Evolutionary conservation across 2,888 invertebrate genomes (phyloP).

Genomic region (Odontothrips loti): DNA sequence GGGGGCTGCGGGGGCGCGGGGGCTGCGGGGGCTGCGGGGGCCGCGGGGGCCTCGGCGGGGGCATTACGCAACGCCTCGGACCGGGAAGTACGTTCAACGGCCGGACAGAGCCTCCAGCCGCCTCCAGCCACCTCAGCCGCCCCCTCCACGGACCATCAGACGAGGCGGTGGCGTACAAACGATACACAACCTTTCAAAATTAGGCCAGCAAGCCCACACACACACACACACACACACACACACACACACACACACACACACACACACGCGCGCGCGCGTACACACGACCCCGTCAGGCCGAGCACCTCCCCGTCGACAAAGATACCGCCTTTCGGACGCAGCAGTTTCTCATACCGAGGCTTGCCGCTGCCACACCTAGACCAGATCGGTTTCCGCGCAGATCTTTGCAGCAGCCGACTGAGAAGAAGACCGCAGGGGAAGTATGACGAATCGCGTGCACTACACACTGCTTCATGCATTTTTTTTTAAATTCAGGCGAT

Average conservation of each 20-base stretch:
- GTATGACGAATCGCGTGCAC: no score
- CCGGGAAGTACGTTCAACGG: slow-evolving; percentile 21
- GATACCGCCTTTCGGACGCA: background rate
- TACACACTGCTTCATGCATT: no score
- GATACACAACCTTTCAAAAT: slow-evolving; percentile 17
- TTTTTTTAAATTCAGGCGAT: no score
- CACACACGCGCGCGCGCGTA: background rate
- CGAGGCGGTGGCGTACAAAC: background rate
- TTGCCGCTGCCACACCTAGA: background rate
- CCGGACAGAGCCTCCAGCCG: background rate
- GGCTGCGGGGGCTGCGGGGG: background rate
- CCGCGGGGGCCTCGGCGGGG: background rate
- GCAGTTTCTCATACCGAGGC: background rate
- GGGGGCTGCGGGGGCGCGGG: background rate
- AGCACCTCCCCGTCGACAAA: background rate
- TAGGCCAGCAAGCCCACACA: background rate
- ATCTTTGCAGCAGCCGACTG: no score
- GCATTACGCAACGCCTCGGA: background rate
- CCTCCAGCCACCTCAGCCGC: background rate
- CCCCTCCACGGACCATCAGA: background rate
- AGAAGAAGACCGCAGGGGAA: no score
- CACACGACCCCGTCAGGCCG: background rate
- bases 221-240: background rate
- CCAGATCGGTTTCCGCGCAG: background rate
- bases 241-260: slow-evolving; percentile 18